Percentiles rank a stretch among this genome's conserved stretches.
These are phyloP conservation scores for Periophthalmus modestus DNA, from an alignment of 2,113 vertebrate species.

Conservation along the genomic window DNA sequence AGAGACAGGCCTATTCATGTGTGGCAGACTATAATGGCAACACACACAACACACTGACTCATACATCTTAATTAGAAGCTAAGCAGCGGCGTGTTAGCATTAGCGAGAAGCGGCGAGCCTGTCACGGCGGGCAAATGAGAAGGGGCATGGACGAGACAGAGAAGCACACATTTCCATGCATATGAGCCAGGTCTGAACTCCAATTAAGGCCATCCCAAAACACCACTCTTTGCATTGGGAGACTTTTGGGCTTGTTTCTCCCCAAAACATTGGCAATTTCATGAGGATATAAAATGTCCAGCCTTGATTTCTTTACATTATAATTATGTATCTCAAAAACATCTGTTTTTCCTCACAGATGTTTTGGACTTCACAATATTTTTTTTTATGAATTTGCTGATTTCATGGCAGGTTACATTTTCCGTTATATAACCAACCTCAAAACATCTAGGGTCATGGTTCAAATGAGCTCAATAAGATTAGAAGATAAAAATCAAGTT, in stretches of 20 bases:
- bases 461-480: too few relatives aligned
- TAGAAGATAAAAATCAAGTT: too few relatives aligned
- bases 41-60: constrained; percentile 58
- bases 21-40: constrained; percentile 57
- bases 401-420: too few relatives aligned
- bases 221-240: background rate
- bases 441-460: too few relatives aligned
- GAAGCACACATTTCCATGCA: constrained; percentile 16
- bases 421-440: too few relatives aligned
- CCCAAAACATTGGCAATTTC: background rate
- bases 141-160: constrained; percentile 1
- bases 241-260: background rate
- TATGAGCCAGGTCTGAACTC: constrained; percentile 33
- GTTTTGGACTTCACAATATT: background rate
- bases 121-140: constrained; percentile 61
- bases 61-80: constrained; percentile 79
- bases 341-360: too few relatives aligned
- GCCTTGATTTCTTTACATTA: background rate
- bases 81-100: constrained; percentile 63
- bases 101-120: constrained; percentile 52
- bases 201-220: constrained; percentile 40
- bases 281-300: background rate
- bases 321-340: too few relatives aligned
- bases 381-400: too few relatives aligned
- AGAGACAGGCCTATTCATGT: constrained; percentile 59